phyloP scores from a whole-genome alignment of 2,888 invertebrate genomes.

The Luffia ferchaultella region DNA sequence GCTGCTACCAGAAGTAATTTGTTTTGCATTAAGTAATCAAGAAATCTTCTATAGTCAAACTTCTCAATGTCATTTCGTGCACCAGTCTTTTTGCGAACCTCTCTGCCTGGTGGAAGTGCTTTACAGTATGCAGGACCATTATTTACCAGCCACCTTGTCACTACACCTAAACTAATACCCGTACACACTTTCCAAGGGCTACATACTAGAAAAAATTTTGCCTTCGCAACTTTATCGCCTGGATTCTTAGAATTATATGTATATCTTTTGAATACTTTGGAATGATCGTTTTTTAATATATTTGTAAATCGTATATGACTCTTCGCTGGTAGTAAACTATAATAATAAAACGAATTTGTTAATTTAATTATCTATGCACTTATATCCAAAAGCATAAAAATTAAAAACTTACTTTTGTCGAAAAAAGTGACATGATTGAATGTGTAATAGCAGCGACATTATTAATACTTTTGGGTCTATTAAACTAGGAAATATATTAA shows the following conservation, averaged over 20 bases:
- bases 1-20: constrained; percentile 80
- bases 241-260: constrained; percentile 32
- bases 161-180: constrained; percentile 50
- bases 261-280: constrained; percentile 32
- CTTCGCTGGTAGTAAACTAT: constrained; percentile 37
- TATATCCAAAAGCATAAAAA: constrained; percentile 8
- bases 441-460: constrained; percentile 53
- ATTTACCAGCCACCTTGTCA: constrained; percentile 32
- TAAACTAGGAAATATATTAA: constrained; percentile 15
- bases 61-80: constrained; percentile 57
- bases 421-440: constrained; percentile 32
- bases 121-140: constrained; percentile 74
- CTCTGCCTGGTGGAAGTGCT: constrained; percentile 53
- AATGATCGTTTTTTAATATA: constrained; percentile 36
- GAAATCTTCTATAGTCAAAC: constrained; percentile 83
- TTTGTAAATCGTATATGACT: constrained; percentile 32
- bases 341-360: constrained; percentile 23
- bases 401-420: constrained; percentile 36
- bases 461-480: constrained; percentile 7
- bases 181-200: constrained; percentile 55
- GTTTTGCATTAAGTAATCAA: constrained; percentile 78
- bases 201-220: constrained; percentile 29
- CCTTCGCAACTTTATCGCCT: constrained; percentile 32
- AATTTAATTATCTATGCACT: not conserved
- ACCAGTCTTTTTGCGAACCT: constrained; percentile 64